Conservation (phyloP, 2,888 invertebrate species). For the Tenthredo scrophulariae region DNA sequence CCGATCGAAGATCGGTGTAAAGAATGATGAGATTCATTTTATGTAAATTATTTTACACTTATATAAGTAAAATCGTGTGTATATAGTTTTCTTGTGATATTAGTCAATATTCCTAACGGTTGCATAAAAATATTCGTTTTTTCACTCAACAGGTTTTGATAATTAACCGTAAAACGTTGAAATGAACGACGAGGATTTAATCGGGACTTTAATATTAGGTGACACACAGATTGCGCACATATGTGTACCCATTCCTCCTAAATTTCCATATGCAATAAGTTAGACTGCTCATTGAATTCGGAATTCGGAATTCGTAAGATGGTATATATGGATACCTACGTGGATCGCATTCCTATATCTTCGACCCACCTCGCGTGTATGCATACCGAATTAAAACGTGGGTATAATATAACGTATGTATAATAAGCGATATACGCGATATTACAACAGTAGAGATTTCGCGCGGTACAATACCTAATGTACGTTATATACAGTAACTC, state of each 20-base stretch:
- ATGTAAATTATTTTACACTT: too few relatives aligned
- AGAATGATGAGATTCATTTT: too few relatives aligned
- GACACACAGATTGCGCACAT: neutral
- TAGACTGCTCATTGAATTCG: constrained; percentile 3
- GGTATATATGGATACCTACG: neutral
- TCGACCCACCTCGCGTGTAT: neutral
- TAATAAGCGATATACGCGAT: neutral
- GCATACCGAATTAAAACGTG: constrained; percentile 10
- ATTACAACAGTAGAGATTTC: neutral
- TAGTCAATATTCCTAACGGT: neutral
- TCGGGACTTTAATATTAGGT: neutral
- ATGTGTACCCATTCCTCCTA: neutral
- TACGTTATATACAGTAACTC: neutral
- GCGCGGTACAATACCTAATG: neutral
- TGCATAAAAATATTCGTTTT: neutral
- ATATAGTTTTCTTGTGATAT: too few relatives aligned
- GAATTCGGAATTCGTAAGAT: neutral
- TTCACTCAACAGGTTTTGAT: neutral
- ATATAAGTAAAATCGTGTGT: too few relatives aligned
- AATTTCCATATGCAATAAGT: constrained; percentile 8
- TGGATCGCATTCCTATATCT: constrained; percentile 1
- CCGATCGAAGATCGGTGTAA: too few relatives aligned
- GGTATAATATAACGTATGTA: neutral
- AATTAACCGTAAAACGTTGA: neutral
- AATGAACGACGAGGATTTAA: neutral